Conservation (phyloP, 2,113 vertebrate species). For the Gobiocypris rarus region DNA sequence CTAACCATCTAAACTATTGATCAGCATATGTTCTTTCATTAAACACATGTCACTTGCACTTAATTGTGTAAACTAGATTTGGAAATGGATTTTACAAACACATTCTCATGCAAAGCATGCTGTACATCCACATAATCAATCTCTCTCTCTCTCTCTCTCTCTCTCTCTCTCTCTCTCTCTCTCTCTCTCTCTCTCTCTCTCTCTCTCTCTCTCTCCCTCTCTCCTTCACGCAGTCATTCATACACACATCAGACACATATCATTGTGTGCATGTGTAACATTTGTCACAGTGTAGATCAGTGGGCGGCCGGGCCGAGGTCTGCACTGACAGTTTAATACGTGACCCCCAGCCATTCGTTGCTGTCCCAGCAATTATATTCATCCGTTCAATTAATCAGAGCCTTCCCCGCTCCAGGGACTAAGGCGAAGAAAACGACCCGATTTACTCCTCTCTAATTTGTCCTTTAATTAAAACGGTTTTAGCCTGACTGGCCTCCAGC, state of each 20-base stretch:
- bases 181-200: too few relatives aligned
- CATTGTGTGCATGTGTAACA: slow-evolving; percentile 23
- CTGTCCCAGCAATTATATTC: slow-evolving; percentile 38
- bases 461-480: slow-evolving; percentile 53
- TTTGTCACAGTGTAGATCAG: slow-evolving; percentile 41
- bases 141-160: too few relatives aligned
- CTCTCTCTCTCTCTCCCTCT: background rate
- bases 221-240: background rate
- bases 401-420: slow-evolving; percentile 29
- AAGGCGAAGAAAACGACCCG: slow-evolving; percentile 46
- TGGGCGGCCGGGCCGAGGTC: slow-evolving; percentile 45
- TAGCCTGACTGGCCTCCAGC: slow-evolving; percentile 30
- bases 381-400: slow-evolving; percentile 54
- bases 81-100: background rate
- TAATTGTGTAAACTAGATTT: slow-evolving; percentile 31
- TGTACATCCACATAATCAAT: background rate
- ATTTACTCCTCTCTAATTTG: slow-evolving; percentile 56
- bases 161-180: too few relatives aligned
- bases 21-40: background rate
- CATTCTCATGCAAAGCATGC: background rate
- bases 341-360: slow-evolving; percentile 44
- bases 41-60: slow-evolving; percentile 20
- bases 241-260: slow-evolving; percentile 40
- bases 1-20: background rate
- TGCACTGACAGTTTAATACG: slow-evolving; percentile 58